Conservation (phyloP, 2,888 invertebrate species). For the Gasteruption jaculator region DNA sequence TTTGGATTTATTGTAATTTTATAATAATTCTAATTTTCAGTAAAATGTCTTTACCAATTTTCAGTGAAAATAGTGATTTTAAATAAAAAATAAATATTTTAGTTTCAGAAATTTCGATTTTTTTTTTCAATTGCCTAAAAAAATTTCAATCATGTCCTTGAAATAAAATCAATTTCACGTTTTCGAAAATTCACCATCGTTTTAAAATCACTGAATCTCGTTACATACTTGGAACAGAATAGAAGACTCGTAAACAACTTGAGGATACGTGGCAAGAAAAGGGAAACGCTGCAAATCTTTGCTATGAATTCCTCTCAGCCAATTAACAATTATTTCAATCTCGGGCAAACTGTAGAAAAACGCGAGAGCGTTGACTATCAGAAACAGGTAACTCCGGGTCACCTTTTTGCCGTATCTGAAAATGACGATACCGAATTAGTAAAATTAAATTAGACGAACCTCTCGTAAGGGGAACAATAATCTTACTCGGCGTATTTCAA, state of each 20-base stretch:
- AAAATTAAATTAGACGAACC: too few relatives aligned
- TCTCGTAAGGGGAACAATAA: too few relatives aligned
- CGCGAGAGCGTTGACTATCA: conserved; percentile 32
- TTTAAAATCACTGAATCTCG: not conserved
- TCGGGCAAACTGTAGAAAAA: conserved; percentile 33
- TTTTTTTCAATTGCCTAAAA: too few relatives aligned
- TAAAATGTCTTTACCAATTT: too few relatives aligned
- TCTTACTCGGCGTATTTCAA: conserved; percentile 22
- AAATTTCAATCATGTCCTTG: too few relatives aligned
- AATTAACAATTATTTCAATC: conserved; percentile 19
- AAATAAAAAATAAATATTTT: too few relatives aligned
- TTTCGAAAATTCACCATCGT: not conserved
- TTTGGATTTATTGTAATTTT: too few relatives aligned
- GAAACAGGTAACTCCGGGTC: conserved; percentile 31
- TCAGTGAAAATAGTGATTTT: too few relatives aligned
- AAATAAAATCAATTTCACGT: too few relatives aligned
- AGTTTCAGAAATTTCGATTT: too few relatives aligned
- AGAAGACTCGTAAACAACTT: conserved; percentile 30
- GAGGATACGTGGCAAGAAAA: conserved; percentile 34
- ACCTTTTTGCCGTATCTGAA: conserved; percentile 31
- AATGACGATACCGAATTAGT: too few relatives aligned
- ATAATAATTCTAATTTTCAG: too few relatives aligned
- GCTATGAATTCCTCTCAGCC: conserved; percentile 6
- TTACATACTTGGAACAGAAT: conserved; percentile 33
- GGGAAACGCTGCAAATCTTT: conserved; percentile 27